phyloP scores from a whole-genome alignment of 2,888 invertebrate species.

The Blastobasis adustella region DNA sequence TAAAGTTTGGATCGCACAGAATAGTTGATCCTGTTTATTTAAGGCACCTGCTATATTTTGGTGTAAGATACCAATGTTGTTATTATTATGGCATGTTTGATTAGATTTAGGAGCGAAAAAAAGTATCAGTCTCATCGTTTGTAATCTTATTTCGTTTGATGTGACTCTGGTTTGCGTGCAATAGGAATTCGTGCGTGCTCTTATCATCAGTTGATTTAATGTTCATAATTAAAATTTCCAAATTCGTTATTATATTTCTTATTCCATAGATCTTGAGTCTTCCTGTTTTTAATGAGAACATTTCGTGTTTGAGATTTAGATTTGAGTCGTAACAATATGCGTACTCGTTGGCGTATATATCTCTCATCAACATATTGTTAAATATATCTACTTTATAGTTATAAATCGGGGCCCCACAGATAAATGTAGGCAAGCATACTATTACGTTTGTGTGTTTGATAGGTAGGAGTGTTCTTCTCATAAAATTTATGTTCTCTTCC shows the following conservation, averaged over 20 bases:
- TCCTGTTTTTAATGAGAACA: neutral
- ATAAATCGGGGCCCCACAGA: neutral
- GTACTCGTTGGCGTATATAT: neutral
- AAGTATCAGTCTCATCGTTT: neutral
- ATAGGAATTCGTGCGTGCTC: neutral
- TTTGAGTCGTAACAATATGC: neutral
- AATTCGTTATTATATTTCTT: neutral
- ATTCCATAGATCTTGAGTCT: neutral
- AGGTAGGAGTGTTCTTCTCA: neutral
- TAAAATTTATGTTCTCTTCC: neutral
- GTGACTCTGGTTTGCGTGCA: neutral
- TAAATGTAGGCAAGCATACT: neutral
- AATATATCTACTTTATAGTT: neutral
- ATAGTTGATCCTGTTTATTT: neutral
- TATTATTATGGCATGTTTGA: too few relatives aligned
- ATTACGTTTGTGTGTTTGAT: neutral
- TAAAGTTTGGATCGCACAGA: neutral
- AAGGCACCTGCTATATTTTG: neutral
- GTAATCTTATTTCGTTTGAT: neutral
- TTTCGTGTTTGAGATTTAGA: neutral
- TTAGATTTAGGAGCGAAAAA: too few relatives aligned
- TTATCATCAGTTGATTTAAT: neutral
- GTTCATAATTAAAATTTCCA: neutral
- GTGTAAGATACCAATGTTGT: too few relatives aligned
- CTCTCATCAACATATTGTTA: neutral